phyloP scores from a whole-genome alignment of 2,888 invertebrate genomes.

The Agrochola litura region DNA sequence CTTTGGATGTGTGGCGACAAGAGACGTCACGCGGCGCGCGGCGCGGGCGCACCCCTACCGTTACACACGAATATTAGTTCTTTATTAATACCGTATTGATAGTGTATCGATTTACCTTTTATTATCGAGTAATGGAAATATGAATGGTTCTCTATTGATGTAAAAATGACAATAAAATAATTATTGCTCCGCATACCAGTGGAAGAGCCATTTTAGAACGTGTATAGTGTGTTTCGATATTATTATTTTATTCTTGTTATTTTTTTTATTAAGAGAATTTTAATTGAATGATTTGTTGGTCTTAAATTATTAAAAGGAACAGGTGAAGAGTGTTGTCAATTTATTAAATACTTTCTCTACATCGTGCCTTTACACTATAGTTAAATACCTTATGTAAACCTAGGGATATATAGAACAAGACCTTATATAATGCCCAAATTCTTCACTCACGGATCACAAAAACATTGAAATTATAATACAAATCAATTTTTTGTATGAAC shows the following conservation, averaged over 20 bases:
- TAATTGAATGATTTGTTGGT: constrained; percentile 19
- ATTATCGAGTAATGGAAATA: constrained; percentile 58
- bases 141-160: constrained; percentile 47
- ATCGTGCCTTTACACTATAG: background rate
- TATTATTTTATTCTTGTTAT: constrained; percentile 4
- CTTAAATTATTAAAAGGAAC: background rate
- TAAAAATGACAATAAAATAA: constrained; percentile 48
- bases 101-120: constrained; percentile 60
- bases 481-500: constrained; percentile 69
- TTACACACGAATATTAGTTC: constrained; percentile 70
- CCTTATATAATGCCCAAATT: constrained; percentile 37
- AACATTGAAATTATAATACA: constrained; percentile 62
- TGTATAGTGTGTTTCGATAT: constrained; percentile 3
- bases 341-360: background rate
- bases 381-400: background rate
- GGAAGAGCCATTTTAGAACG: background rate
- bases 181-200: constrained; percentile 28
- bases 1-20: constrained; percentile 71
- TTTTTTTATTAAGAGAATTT: constrained; percentile 8
- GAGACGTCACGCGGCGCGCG: constrained; percentile 82
- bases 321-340: background rate
- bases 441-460: constrained; percentile 35
- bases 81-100: constrained; percentile 62
- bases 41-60: constrained; percentile 81
- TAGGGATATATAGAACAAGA: background rate